phyloP scores from a whole-genome alignment of 2,113 vertebrate species.

The Cygnus atratus region DNA sequence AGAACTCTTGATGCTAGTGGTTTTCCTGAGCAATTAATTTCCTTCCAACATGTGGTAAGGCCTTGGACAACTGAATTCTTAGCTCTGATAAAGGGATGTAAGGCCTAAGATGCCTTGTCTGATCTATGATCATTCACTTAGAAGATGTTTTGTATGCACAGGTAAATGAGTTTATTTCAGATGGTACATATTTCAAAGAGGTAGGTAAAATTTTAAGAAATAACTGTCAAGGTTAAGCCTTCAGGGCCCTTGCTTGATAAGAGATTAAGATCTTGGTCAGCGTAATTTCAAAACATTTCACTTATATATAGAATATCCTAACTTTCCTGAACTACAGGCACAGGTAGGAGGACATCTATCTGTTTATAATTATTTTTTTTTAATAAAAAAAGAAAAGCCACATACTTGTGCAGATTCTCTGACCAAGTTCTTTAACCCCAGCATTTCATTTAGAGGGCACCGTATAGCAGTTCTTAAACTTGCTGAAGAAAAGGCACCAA shows the following conservation, averaged over 20 bases:
- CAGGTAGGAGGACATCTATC: not conserved
- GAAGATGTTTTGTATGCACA: not conserved
- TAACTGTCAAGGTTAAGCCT: not conserved
- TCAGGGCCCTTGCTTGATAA: not conserved
- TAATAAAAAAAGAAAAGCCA: not conserved
- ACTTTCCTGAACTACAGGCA: not conserved
- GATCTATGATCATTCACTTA: constrained; percentile 14
- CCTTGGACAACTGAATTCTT: not conserved
- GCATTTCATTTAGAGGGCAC: not conserved
- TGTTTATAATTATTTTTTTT: not conserved
- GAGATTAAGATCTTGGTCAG: not conserved
- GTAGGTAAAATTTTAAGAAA: not conserved
- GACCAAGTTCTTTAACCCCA: not conserved
- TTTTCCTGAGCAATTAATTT: constrained; percentile 14
- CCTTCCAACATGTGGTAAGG: constrained; percentile 2
- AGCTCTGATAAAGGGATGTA: too few relatives aligned
- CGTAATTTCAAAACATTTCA: not conserved
- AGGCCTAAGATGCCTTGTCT: not conserved
- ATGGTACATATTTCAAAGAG: not conserved
- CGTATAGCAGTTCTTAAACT: not conserved
- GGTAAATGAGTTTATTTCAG: not conserved
- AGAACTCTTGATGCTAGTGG: not conserved
- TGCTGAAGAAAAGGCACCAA: not conserved
- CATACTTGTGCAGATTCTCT: not conserved
- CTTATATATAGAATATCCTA: not conserved